Conservation (phyloP, 2,888 invertebrate species). For the Drosophila quinaria region DNA sequence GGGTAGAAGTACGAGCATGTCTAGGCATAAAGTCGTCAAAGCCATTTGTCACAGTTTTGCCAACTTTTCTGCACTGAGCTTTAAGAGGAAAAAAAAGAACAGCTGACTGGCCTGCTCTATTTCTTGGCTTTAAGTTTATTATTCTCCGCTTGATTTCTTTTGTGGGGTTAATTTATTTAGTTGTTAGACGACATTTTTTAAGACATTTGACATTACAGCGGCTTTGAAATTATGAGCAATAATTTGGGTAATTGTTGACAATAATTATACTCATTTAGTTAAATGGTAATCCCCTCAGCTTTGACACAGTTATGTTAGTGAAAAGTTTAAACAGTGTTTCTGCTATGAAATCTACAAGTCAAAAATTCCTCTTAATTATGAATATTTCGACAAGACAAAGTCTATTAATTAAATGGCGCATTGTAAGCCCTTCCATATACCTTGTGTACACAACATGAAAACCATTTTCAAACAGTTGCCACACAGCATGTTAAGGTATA, state of each 20-base stretch:
- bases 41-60: constrained; percentile 77
- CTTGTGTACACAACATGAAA: constrained; percentile 21
- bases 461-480: constrained; percentile 37
- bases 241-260: neutral
- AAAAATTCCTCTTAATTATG: constrained; percentile 35
- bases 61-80: constrained; percentile 41
- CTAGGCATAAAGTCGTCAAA: constrained; percentile 73
- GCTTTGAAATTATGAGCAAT: neutral
- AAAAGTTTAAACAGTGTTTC: neutral
- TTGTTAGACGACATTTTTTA: constrained; percentile 14
- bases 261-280: neutral
- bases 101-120: neutral
- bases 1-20: constrained; percentile 29
- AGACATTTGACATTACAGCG: neutral
- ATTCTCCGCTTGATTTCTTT: constrained; percentile 32
- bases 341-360: neutral
- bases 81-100: constrained; percentile 17
- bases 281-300: neutral
- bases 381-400: constrained; percentile 32
- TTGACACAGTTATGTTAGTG: neutral
- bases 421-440: constrained; percentile 15
- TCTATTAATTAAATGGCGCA: constrained; percentile 6
- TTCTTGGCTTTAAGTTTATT: constrained; percentile 39
- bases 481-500: constrained; percentile 30
- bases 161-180: constrained; percentile 7